A percentile compares a stretch with the other conserved stretches of the same genome.
phyloP scores from a whole-genome alignment of 2,113 vertebrate genomes.

The Turdus rufiventris region DNA sequence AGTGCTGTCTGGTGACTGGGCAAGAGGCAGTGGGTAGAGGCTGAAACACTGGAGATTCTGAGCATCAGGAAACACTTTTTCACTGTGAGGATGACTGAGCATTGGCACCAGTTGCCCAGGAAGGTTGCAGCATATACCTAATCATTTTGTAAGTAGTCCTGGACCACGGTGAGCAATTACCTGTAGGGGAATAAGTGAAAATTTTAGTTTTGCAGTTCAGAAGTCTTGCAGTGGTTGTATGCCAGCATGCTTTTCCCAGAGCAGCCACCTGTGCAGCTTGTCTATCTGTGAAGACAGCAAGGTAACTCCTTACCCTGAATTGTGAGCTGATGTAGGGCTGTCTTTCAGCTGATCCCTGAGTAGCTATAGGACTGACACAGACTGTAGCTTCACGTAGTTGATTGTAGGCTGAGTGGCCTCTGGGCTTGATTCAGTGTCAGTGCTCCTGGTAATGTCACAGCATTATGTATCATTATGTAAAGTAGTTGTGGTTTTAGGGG shows the following conservation, averaged over 20 bases:
- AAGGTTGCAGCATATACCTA: accelerated
- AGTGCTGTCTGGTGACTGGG: not conserved
- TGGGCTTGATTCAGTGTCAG: not conserved
- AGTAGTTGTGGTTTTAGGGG: not conserved
- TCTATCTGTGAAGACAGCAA: not conserved
- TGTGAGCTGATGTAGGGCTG: accelerated
- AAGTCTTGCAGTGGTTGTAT: not conserved
- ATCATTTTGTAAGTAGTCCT: accelerated
- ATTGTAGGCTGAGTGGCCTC: not conserved
- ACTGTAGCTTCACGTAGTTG: not conserved
- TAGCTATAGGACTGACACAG: not conserved
- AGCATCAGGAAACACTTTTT: not conserved
- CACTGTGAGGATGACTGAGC: not conserved
- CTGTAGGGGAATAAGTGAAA: not conserved
- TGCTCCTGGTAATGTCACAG: not conserved
- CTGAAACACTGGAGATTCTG: not conserved
- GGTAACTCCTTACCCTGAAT: accelerated
- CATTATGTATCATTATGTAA: not conserved
- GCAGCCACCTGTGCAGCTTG: not conserved
- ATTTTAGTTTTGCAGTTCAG: not conserved
- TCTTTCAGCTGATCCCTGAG: not conserved
- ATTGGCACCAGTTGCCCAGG: not conserved
- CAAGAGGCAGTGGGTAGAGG: accelerated
- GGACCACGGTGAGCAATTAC: not conserved
- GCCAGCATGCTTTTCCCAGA: not conserved